phyloP scores from a whole-genome alignment of 2,888 invertebrate genomes.

The Heteropelma amictum region DNA sequence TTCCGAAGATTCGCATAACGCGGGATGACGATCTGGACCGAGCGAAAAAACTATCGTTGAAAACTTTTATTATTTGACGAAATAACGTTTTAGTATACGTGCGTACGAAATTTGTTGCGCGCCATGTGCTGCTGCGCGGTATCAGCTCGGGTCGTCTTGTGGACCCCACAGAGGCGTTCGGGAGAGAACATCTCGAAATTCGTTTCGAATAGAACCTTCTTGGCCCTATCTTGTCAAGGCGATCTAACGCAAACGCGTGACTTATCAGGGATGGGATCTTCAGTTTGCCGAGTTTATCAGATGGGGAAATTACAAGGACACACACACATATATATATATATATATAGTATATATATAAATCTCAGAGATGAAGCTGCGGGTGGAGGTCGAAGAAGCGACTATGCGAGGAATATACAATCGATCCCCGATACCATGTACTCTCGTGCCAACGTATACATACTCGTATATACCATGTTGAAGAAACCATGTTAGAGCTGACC shows the following conservation, averaged over 20 bases:
- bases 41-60: too few species aligned
- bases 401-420: constrained; percentile 49
- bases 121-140: constrained; percentile 9
- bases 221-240: constrained; percentile 27
- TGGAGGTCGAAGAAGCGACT: constrained; percentile 20
- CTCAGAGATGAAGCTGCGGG: not conserved
- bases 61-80: too few species aligned
- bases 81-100: not conserved
- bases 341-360: not conserved
- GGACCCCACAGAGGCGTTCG: constrained; percentile 9
- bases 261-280: constrained; percentile 51
- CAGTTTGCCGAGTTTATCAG: constrained; percentile 40
- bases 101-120: not conserved
- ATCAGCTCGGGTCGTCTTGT: constrained; percentile 11
- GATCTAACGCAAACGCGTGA: constrained; percentile 52
- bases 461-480: not conserved
- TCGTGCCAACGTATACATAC: not conserved
- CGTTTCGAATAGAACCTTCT: constrained; percentile 49
- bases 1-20: too few species aligned
- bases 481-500: constrained; percentile 23
- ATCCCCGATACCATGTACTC: constrained; percentile 44
- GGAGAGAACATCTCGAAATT: constrained; percentile 40
- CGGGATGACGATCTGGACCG: too few species aligned
- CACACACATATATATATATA: not conserved
- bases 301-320: constrained; percentile 40